Evolutionary conservation across 2,113 vertebrate genomes (phyloP), one percentile per base, ranked within the genome.

Genomic region (Panthera uncia): DNA sequence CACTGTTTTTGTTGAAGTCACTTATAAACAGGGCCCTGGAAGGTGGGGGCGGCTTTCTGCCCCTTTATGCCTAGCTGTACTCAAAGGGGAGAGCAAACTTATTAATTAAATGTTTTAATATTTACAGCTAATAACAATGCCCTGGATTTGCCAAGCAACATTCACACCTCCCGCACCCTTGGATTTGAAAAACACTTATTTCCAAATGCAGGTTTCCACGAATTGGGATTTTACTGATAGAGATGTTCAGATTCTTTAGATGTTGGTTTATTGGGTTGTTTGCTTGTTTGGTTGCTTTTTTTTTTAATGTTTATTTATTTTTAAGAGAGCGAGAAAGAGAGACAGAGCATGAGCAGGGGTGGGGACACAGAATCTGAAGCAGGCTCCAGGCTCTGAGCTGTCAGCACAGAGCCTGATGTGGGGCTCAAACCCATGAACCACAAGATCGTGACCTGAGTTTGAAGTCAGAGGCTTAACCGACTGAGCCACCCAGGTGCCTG

Each of bases 111-210:
- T 50, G 27, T 12, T 89, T 89, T 63, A 85, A 95, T 61, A 74
- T 69, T 79, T 55, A 74, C 52, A 85, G 71, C 83, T 88, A 84
- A 92, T 73, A 90, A 76, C 33, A 80, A 95, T 90, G 76, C 57
- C 63, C 63, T 81, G 63, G 71, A 71, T 55, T 86, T 97, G 41
- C 69, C 83, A 88, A 57, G 71, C 80, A 89, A 92, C n/a, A 88
- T n/a, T 73, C 61, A 36, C 11, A 87, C 27, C 48, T 85, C 85
- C 73, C 65, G 36, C 36, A 90, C 73, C 61, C 45, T 96, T 73
- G 66, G 79, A 86, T 92, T 48, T 91, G n/a, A 61, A 96, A 97
- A 93, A 57, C 12, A 48, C 12, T 1, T 74, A 69, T 81, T 97
- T 82, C 84, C 74, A 92, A 92, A 92, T 45, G 85, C 76, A 29